Evolutionary conservation across 2,113 vertebrate genomes (phyloP).

Genomic region (Potamarius usumacintae): DNA sequence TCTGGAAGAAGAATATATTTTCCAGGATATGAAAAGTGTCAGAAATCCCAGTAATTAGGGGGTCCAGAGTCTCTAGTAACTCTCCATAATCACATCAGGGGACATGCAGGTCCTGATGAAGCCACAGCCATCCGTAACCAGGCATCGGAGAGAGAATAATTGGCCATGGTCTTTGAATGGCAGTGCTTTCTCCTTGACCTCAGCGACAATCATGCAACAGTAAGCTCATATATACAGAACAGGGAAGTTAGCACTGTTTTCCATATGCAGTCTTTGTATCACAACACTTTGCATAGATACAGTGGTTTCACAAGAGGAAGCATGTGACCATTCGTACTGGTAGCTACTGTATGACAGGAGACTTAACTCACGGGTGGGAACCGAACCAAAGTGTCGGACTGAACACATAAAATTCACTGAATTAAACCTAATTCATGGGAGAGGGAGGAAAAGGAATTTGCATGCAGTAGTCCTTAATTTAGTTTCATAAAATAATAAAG

Average conservation of each 20-base stretch:
- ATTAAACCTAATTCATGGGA: neutral
- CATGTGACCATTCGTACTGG: neutral
- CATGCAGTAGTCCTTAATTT: neutral
- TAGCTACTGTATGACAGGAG: neutral
- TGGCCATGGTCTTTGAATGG: neutral
- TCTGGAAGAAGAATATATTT: neutral
- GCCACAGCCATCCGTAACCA: conserved; percentile 10
- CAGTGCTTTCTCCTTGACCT: neutral
- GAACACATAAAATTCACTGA: neutral
- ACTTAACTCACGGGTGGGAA: neutral
- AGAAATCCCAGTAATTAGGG: conserved; percentile 9
- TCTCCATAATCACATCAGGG: conserved; percentile 9
- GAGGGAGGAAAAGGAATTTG: neutral
- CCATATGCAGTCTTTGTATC: neutral
- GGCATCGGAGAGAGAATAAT: conserved; percentile 4
- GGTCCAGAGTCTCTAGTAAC: neutral
- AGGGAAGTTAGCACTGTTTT: neutral
- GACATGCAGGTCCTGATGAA: conserved; percentile 1
- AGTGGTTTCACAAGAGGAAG: neutral
- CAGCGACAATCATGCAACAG: neutral
- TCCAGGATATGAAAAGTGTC: neutral
- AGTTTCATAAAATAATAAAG: neutral
- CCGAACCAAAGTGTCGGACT: neutral
- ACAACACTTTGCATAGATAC: neutral
- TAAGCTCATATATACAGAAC: conserved; percentile 11